Percentiles rank a stretch among this genome's conserved stretches.
These are phyloP conservation scores for Hirtodrosophila cameraria DNA, from an alignment of 2,888 invertebrate species.

Conservation along the genomic window DNA sequence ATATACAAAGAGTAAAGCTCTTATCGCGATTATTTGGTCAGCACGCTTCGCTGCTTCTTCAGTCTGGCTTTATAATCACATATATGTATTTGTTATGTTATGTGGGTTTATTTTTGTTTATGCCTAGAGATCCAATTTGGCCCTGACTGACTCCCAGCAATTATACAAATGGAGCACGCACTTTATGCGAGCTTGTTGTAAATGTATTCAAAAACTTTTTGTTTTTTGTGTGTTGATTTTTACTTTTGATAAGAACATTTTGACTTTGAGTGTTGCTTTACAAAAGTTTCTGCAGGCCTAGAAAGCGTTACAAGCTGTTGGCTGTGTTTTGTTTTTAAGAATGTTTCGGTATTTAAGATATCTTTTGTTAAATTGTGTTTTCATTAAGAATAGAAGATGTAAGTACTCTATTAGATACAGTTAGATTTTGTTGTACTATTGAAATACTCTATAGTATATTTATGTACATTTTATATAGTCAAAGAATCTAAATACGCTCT, in stretches of 20 bases:
- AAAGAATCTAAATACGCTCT: too few relatives aligned
- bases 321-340: neutral
- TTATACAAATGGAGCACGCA: constrained; percentile 42
- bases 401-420: too few relatives aligned
- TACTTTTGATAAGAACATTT: constrained; percentile 6
- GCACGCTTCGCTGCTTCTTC: constrained; percentile 46
- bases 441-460: too few relatives aligned
- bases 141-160: constrained; percentile 9
- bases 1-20: constrained; percentile 4
- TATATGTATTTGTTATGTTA: neutral
- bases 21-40: constrained; percentile 54
- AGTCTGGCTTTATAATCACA: constrained; percentile 1
- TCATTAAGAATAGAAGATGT: too few relatives aligned
- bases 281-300: constrained; percentile 10
- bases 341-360: too few relatives aligned
- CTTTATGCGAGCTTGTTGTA: constrained; percentile 20
- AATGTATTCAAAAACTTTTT: constrained; percentile 7
- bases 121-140: constrained; percentile 36
- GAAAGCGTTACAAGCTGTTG: constrained; percentile 30
- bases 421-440: too few relatives aligned
- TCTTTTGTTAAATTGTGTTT: too few relatives aligned
- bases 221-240: constrained; percentile 17
- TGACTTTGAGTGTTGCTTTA: constrained; percentile 6
- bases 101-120: constrained; percentile 27
- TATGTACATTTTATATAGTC: too few relatives aligned